These are phyloP conservation scores for Apamea sordens DNA, from an alignment of 2,888 invertebrate genomes.

Conservation along the genomic window DNA sequence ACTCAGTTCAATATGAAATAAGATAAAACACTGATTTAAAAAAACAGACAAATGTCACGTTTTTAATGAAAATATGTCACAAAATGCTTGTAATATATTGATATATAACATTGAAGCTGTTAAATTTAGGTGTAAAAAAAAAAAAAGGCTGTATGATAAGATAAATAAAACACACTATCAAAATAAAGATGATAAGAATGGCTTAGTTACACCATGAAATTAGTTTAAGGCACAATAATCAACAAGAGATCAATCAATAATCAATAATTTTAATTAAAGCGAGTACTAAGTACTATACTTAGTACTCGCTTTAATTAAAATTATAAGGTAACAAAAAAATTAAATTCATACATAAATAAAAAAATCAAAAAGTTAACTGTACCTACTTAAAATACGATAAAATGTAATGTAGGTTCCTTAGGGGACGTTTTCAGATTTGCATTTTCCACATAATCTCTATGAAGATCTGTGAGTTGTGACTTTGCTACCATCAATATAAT, in stretches of 20 bases:
- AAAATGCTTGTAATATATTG: slow-evolving; percentile 45
- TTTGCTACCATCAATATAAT: too few relatives aligned
- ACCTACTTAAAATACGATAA: slow-evolving; percentile 1
- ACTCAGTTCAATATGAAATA: slow-evolving; percentile 25
- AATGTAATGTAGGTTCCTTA: too few relatives aligned
- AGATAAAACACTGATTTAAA: slow-evolving; percentile 26
- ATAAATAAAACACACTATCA: slow-evolving; percentile 23
- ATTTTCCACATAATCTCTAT: too few relatives aligned
- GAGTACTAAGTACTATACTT: too few relatives aligned
- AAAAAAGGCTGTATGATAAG: slow-evolving; percentile 19
- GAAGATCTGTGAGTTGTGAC: too few relatives aligned
- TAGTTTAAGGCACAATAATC: slow-evolving; percentile 54
- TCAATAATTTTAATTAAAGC: too few relatives aligned
- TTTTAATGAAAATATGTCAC: slow-evolving; percentile 42
- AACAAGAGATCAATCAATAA: slow-evolving; percentile 49
- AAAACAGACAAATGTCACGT: slow-evolving; percentile 31
- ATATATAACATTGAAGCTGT: slow-evolving; percentile 43
- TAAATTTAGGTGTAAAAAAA: slow-evolving; percentile 35
- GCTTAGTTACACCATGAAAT: slow-evolving; percentile 42
- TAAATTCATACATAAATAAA: slow-evolving; percentile 33
- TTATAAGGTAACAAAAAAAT: slow-evolving; percentile 35
- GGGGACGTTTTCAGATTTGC: too few relatives aligned
- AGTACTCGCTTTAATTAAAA: slow-evolving; percentile 41
- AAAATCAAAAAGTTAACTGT: slow-evolving; percentile 25
- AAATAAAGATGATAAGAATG: slow-evolving; percentile 37